A percentile compares a stretch with the other conserved stretches of the same genome.
phyloP scores from a whole-genome alignment of 2,113 vertebrate species.

The Antennarius striatus region DNA sequence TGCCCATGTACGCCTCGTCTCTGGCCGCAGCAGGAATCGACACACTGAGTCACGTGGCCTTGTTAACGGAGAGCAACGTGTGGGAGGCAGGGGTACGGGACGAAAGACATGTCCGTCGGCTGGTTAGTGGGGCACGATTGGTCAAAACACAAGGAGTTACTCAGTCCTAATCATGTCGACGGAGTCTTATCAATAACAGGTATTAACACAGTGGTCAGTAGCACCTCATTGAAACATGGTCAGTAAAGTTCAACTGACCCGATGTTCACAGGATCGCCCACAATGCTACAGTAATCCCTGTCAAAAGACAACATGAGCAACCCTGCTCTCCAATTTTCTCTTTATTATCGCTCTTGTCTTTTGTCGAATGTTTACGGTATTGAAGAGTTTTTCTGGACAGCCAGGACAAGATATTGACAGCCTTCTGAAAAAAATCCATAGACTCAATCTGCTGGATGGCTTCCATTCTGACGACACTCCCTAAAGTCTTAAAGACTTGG shows the following conservation, averaged over 20 bases:
- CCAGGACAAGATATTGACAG: slow-evolving; percentile 63
- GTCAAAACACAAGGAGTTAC: slow-evolving; percentile 69
- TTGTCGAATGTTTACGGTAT: slow-evolving; percentile 69
- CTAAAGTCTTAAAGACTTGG: slow-evolving; percentile 65
- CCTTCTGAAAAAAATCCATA: slow-evolving; percentile 47
- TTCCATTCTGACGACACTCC: slow-evolving; percentile 47
- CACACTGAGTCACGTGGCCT: slow-evolving; percentile 85
- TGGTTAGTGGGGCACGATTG: slow-evolving; percentile 86
- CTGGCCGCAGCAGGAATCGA: slow-evolving; percentile 85
- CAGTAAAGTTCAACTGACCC: slow-evolving; percentile 3
- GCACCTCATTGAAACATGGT: slow-evolving; percentile 28
- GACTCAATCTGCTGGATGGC: slow-evolving; percentile 49
- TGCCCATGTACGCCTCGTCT: slow-evolving; percentile 88
- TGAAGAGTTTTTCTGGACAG: slow-evolving; percentile 51
- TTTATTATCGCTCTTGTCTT: slow-evolving; percentile 27
- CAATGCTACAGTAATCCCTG: slow-evolving; percentile 29
- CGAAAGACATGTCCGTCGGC: slow-evolving; percentile 86
- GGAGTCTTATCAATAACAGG: slow-evolving; percentile 21
- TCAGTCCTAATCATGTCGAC: slow-evolving; percentile 48
- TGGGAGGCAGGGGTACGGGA: slow-evolving; percentile 90
- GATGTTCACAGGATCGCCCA: background rate
- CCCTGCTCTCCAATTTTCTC: slow-evolving; percentile 17
- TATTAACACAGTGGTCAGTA: slow-evolving; percentile 34
- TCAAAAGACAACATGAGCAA: slow-evolving; percentile 25
- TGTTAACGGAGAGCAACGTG: slow-evolving; percentile 85